Percentiles rank a stretch among this genome's conserved stretches.
phyloP scores from a whole-genome alignment of 2,888 invertebrate genomes.

The Lordiphosa fenestrarum region DNA sequence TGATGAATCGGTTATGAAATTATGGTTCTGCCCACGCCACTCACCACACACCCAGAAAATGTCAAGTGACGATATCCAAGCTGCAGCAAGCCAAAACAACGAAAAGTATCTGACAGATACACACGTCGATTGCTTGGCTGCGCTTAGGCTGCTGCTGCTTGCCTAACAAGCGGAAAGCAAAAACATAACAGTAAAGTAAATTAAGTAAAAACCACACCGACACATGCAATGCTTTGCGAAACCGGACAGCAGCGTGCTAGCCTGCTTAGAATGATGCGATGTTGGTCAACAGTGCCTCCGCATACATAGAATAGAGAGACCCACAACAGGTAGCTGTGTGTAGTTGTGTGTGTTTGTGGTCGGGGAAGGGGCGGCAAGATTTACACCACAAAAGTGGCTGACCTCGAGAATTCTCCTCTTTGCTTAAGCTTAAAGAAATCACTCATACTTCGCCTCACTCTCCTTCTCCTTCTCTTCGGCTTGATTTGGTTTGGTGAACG shows the following conservation, averaged over 20 bases:
- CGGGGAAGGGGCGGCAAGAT: constrained; percentile 21
- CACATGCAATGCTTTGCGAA: constrained; percentile 53
- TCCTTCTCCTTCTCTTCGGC: neutral
- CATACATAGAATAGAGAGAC: constrained; percentile 36
- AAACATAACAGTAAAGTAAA: constrained; percentile 70
- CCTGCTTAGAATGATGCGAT: constrained; percentile 40
- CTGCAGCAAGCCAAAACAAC: constrained; percentile 35
- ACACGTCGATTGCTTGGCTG: constrained; percentile 34
- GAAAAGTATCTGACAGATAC: constrained; percentile 61
- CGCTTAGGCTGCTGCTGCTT: constrained; percentile 29
- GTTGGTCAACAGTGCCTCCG: constrained; percentile 65
- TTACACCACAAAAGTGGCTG: constrained; percentile 58
- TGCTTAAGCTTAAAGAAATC: constrained; percentile 47
- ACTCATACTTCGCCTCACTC: constrained; percentile 46
- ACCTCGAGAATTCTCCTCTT: constrained; percentile 60
- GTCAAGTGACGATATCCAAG: constrained; percentile 35
- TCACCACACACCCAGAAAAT: constrained; percentile 58
- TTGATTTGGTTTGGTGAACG: constrained; percentile 33
- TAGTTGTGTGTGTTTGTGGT: neutral
- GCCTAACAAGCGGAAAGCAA: constrained; percentile 67
- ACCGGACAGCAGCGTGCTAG: constrained; percentile 43
- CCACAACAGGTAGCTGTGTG: constrained; percentile 29
- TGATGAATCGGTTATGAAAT: constrained; percentile 37
- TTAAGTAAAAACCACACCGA: constrained; percentile 62
- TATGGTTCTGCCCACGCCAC: constrained; percentile 45